phyloP scores from a whole-genome alignment of 2,888 invertebrate species.

The Zeuzera pyrina region DNA sequence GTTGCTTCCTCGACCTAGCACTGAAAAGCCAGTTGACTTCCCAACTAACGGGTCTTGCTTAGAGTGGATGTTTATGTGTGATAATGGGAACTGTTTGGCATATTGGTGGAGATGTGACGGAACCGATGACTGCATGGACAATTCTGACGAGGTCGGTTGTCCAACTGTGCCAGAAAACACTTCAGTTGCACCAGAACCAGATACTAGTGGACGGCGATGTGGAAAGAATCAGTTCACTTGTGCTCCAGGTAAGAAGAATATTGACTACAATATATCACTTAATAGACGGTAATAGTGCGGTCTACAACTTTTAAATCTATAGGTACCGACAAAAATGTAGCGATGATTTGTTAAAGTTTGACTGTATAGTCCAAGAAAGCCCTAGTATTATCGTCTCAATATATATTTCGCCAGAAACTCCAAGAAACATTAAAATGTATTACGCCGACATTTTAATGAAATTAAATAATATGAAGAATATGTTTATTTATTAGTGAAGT shows the following conservation, averaged over 20 bases:
- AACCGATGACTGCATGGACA: conserved; percentile 83
- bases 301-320: no score
- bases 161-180: conserved; percentile 31
- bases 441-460: no score
- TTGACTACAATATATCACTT: no score
- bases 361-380: no score
- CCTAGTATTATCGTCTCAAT: no score
- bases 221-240: conserved; percentile 62
- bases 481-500: no score
- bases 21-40: conserved; percentile 26
- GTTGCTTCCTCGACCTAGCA: conserved; percentile 29
- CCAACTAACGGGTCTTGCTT: conserved; percentile 67
- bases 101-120: conserved; percentile 88
- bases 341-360: no score
- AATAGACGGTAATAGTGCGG: no score
- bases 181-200: conserved; percentile 24
- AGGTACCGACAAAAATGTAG: no score
- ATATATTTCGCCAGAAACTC: no score
- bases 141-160: conserved; percentile 81
- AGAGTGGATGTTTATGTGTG: conserved; percentile 86
- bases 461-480: no score
- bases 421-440: no score
- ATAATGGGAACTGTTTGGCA: conserved; percentile 79
- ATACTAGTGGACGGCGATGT: conserved; percentile 37
- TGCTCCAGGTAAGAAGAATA: conserved; percentile 36